Evolutionary conservation across 2,797 vertebrate species (phyloP).

Genomic region (Okamejei kenojei): DNA sequence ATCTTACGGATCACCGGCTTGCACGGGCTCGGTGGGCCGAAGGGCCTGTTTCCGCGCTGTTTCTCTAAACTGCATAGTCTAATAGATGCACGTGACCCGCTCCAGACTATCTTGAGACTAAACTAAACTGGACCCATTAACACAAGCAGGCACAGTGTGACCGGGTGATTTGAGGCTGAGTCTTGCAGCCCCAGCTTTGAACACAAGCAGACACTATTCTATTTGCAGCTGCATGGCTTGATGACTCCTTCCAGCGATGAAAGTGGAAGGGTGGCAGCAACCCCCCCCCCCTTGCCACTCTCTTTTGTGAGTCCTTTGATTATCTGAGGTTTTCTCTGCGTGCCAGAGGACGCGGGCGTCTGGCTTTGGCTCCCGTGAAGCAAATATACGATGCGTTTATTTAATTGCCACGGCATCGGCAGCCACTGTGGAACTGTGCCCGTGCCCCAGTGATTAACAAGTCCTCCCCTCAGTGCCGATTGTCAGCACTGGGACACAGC

Average conservation of each 20-base stretch:
- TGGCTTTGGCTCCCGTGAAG: background rate
- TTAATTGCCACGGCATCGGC: background rate
- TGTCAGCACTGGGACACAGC: background rate
- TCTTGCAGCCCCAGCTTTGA: background rate
- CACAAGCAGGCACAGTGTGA: background rate
- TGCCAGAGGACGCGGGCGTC: constrained; percentile 12
- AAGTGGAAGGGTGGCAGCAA: background rate
- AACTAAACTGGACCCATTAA: background rate
- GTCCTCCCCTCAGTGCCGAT: background rate
- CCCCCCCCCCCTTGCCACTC: background rate
- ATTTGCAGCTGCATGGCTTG: background rate
- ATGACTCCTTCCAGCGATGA: background rate
- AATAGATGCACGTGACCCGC: too few species aligned
- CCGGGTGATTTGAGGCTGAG: background rate
- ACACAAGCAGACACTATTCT: background rate
- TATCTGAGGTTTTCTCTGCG: background rate
- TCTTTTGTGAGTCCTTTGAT: background rate
- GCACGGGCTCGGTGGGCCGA: too few species aligned
- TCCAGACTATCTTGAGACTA: too few species aligned
- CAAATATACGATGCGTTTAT: background rate
- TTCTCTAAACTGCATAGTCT: too few species aligned
- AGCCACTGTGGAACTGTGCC: background rate
- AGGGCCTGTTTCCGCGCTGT: too few species aligned
- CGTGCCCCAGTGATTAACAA: background rate
- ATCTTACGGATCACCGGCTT: too few species aligned